Percentiles rank a stretch among this genome's conserved stretches.
Conservation (phyloP, 2,113 vertebrate genomes). For the Pteronura brasiliensis region DNA sequence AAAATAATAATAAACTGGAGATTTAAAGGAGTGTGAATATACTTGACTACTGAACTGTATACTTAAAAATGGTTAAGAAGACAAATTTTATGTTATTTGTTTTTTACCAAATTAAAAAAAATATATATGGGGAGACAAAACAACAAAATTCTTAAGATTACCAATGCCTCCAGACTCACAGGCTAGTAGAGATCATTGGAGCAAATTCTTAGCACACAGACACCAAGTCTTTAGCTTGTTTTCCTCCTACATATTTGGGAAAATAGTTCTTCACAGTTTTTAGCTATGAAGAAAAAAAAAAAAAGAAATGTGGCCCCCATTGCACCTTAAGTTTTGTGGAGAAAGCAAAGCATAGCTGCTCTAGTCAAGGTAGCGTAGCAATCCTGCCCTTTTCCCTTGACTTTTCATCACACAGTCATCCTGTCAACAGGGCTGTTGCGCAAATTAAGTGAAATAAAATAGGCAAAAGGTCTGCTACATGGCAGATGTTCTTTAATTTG, state of each 20-base stretch:
- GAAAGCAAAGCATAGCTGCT: not conserved
- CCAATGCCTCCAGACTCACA: not conserved
- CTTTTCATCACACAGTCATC: conserved; percentile 15
- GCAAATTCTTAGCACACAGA: not conserved
- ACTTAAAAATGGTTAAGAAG: conserved; percentile 1
- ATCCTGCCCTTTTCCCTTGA: not conserved
- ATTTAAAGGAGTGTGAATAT: not conserved
- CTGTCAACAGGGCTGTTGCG: not conserved
- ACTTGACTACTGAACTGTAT: not conserved
- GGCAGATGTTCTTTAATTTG: conserved; percentile 37
- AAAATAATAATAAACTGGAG: not conserved
- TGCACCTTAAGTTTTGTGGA: not conserved
- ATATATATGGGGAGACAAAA: not conserved
- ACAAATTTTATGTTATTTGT: not conserved
- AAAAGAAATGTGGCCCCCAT: not conserved
- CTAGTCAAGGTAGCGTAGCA: not conserved
- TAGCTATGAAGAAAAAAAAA: not conserved
- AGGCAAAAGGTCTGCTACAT: conserved; percentile 41
- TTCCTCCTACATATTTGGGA: not conserved
- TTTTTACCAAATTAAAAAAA: not conserved
- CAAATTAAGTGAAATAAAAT: conserved; percentile 60
- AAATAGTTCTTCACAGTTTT: not conserved
- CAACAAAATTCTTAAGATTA: conserved; percentile 28
- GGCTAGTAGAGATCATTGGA: not conserved
- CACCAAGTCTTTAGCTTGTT: not conserved